Percentiles rank a stretch among this genome's conserved stretches.
phyloP scores from a whole-genome alignment of 1,140 invertebrate genomes.

The Megalopta genalis region DNA sequence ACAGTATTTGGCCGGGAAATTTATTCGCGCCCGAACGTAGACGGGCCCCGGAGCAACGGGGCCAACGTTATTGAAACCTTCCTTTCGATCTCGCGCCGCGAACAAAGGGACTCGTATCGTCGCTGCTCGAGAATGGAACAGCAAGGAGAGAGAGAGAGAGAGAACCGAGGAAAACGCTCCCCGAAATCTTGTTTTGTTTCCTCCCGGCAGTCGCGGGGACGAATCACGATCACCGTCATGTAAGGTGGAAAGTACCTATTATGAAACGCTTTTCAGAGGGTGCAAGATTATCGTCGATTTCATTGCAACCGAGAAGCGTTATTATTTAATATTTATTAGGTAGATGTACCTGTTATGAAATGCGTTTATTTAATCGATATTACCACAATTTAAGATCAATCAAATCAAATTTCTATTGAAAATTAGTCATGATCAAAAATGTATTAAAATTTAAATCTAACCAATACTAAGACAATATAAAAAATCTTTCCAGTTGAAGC shows the following conservation, averaged over 20 bases:
- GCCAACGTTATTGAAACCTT: slow-evolving; percentile 58
- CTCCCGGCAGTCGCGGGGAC: neutral
- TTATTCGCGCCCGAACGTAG: slow-evolving; percentile 50
- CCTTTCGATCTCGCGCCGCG: slow-evolving; percentile 33
- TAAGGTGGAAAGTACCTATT: neutral
- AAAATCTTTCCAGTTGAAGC: too few relatives aligned
- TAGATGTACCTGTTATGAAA: too few relatives aligned
- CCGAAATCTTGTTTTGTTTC: neutral
- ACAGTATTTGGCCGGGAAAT: slow-evolving; percentile 36
- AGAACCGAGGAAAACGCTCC: neutral
- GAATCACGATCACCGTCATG: neutral
- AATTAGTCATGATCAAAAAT: too few relatives aligned
- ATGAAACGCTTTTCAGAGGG: too few relatives aligned
- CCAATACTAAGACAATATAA: too few relatives aligned
- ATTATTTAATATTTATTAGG: too few relatives aligned
- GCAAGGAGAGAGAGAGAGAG: slow-evolving; percentile 9
- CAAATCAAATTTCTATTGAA: too few relatives aligned
- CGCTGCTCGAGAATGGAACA: slow-evolving; percentile 28
- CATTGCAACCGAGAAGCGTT: too few relatives aligned
- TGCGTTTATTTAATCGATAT: too few relatives aligned
- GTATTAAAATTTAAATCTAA: too few relatives aligned
- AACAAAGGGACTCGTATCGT: slow-evolving; percentile 14
- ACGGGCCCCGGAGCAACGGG: slow-evolving; percentile 39
- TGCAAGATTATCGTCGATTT: too few relatives aligned
- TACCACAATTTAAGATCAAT: too few relatives aligned